phyloP scores from a whole-genome alignment of 2,113 vertebrate genomes.

The Sapajus apella region DNA sequence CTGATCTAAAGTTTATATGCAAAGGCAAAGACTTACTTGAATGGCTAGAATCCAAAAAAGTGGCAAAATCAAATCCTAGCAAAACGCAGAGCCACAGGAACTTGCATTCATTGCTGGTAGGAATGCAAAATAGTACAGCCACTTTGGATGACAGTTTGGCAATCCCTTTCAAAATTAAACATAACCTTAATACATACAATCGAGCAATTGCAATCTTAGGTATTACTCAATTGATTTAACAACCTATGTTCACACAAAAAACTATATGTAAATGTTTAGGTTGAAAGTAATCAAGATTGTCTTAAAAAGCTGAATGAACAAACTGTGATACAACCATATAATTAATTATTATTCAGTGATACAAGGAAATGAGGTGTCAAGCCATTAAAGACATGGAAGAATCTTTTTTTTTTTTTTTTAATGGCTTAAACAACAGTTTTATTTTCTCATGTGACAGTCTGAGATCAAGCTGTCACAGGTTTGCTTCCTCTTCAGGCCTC shows the following conservation, averaged over 20 bases:
- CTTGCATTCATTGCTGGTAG: not conserved
- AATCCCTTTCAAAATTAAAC: not conserved
- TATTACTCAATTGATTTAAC: not conserved
- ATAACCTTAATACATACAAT: not conserved
- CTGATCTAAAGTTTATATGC: not conserved
- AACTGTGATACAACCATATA: not conserved
- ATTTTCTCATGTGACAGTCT: too few species aligned
- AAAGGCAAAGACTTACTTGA: not conserved
- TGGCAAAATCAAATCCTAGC: not conserved
- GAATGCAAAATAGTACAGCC: not conserved
- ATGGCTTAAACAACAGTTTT: too few species aligned
- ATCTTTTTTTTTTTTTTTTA: not conserved
- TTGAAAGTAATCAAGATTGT: not conserved
- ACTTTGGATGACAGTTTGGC: not conserved
- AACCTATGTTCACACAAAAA: not conserved
- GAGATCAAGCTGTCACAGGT: too few species aligned
- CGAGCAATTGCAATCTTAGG: not conserved
- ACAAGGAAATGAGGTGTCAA: not conserved
- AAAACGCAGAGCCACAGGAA: not conserved
- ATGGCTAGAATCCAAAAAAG: not conserved
- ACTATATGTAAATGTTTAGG: not conserved
- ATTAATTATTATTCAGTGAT: not conserved
- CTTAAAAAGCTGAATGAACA: not conserved
- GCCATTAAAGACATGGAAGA: not conserved
- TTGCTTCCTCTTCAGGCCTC: too few species aligned